phyloP scores from a whole-genome alignment of 35 echinoderm and acorn worm species.

The Apostichopus japonicus region DNA sequence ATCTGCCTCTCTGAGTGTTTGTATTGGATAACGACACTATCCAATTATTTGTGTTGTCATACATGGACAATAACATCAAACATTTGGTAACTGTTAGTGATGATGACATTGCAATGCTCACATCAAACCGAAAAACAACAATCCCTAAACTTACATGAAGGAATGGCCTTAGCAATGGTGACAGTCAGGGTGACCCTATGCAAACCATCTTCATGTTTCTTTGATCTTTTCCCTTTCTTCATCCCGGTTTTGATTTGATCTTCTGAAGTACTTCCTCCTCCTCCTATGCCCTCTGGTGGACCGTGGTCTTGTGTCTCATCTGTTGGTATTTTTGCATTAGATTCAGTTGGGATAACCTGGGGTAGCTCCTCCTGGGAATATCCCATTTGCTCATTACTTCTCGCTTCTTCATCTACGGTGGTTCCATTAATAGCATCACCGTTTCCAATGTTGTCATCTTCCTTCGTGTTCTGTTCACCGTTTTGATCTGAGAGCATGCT shows the following conservation, averaged over 20 bases:
- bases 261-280: background rate
- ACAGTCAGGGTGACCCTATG: constrained; percentile 91
- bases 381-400: background rate
- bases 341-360: background rate
- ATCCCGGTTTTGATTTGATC: background rate
- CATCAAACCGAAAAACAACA: no score
- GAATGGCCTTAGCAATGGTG: constrained; percentile 96
- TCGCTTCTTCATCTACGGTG: background rate
- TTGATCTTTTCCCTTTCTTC: constrained; percentile 31
- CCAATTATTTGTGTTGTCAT: background rate
- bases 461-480: background rate
- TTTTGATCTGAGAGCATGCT: background rate
- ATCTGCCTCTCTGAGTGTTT: no score
- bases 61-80: constrained; percentile 15
- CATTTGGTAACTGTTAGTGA: constrained; percentile 5
- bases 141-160: constrained; percentile 37
- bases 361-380: background rate
- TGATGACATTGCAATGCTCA: constrained; percentile 17
- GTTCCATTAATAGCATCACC: background rate
- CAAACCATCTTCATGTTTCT: constrained; percentile 55
- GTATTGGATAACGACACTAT: background rate
- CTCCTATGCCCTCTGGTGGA: background rate
- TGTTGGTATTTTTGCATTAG: background rate
- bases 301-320: background rate
- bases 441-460: background rate